Conservation (phyloP, 2,888 invertebrate genomes). For the Elegia similella region DNA sequence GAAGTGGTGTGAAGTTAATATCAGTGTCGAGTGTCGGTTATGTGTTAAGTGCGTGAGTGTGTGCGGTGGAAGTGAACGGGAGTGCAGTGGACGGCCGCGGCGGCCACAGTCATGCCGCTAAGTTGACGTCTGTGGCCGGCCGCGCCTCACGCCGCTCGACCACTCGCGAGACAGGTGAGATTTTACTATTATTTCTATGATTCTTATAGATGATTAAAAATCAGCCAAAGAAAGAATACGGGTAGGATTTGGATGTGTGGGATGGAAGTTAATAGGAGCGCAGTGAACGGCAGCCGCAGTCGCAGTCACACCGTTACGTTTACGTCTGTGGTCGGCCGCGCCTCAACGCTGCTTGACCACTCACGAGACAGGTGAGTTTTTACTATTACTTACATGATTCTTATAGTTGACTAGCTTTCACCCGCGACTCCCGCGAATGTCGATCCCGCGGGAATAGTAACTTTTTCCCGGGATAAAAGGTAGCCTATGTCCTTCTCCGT, state of each 20-base stretch:
- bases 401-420: too few relatives aligned
- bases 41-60: slow-evolving; percentile 42
- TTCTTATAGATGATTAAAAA: too few relatives aligned
- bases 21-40: slow-evolving; percentile 40
- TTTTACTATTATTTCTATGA: not conserved
- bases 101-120: slow-evolving; percentile 59
- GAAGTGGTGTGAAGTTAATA: slow-evolving; percentile 53
- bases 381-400: not conserved
- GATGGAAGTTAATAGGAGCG: slow-evolving; percentile 33
- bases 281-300: slow-evolving; percentile 38
- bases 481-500: too few relatives aligned
- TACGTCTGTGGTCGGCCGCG: slow-evolving; percentile 74
- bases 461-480: too few relatives aligned
- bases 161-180: slow-evolving; percentile 60
- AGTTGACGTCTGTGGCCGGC: slow-evolving; percentile 75
- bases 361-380: slow-evolving; percentile 61
- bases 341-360: slow-evolving; percentile 70
- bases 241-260: too few relatives aligned
- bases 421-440: too few relatives aligned
- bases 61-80: slow-evolving; percentile 33
- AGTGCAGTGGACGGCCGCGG: slow-evolving; percentile 37
- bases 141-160: slow-evolving; percentile 73
- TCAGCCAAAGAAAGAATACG: too few relatives aligned
- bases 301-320: slow-evolving; percentile 68
- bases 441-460: too few relatives aligned